A percentile compares a stretch with the other conserved stretches of the same genome.
These are phyloP conservation scores for Lycia hirtaria DNA, from an alignment of 2,888 invertebrate species.

Conservation along the genomic window DNA sequence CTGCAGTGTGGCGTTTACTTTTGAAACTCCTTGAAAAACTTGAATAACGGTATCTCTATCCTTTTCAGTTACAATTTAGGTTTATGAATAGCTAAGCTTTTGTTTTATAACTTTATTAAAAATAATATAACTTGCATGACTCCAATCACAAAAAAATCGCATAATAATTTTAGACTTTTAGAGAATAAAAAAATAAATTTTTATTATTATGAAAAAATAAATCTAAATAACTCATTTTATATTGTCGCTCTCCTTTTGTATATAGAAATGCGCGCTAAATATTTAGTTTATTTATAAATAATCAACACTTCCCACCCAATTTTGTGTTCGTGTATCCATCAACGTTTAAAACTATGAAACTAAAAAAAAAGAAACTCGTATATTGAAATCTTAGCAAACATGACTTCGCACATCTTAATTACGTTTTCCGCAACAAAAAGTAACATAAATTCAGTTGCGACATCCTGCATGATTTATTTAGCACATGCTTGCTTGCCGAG, in stretches of 20 bases:
- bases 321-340: too few species aligned
- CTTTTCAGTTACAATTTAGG: too few species aligned
- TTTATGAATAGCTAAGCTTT: background rate
- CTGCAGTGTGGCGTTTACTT: constrained; percentile 5
- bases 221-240: too few species aligned
- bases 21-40: background rate
- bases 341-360: background rate
- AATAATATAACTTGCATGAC: too few species aligned
- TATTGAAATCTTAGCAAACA: background rate
- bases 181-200: too few species aligned
- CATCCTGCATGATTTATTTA: constrained; percentile 34
- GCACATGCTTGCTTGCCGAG: constrained; percentile 24
- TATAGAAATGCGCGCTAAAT: too few species aligned
- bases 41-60: background rate
- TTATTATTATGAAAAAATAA: too few species aligned
- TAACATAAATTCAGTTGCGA: constrained; percentile 28
- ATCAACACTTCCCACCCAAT: too few species aligned
- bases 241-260: too few species aligned
- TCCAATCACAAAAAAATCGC: too few species aligned
- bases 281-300: too few species aligned
- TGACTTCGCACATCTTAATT: constrained; percentile 10
- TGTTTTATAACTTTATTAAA: background rate
- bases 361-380: background rate
- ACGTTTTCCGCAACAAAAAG: constrained; percentile 13
- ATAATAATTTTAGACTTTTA: too few species aligned